phyloP scores from a whole-genome alignment of 1,140 invertebrate species.

The Diabrotica virgifera region DNA sequence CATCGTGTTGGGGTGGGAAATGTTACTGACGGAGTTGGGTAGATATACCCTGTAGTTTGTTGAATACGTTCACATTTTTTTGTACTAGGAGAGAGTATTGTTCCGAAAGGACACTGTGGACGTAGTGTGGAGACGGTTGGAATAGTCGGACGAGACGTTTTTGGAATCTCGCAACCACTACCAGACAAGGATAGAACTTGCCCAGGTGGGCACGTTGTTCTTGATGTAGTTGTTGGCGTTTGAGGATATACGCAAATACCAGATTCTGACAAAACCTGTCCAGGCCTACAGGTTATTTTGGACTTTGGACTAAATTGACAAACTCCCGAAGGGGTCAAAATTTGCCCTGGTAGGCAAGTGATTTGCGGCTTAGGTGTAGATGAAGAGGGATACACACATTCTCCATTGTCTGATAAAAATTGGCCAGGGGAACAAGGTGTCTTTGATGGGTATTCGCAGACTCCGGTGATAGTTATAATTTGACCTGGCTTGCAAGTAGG shows the following conservation, averaged over 20 bases:
- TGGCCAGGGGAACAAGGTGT: not conserved
- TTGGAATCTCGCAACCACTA: constrained; percentile 20
- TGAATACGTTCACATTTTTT: not conserved
- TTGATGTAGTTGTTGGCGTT: constrained; percentile 1
- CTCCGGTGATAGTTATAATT: not conserved
- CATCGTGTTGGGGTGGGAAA: not conserved
- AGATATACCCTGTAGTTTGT: not conserved
- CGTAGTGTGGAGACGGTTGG: not conserved
- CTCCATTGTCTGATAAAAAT: constrained; percentile 4
- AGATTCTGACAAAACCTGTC: not conserved
- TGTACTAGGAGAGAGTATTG: not conserved
- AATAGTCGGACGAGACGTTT: constrained; percentile 12
- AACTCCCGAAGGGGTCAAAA: not conserved
- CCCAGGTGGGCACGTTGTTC: constrained; percentile 20
- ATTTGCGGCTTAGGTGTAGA: not conserved
- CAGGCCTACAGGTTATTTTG: not conserved
- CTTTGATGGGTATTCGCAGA: constrained; percentile 2
- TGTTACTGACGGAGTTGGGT: not conserved
- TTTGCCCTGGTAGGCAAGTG: not conserved
- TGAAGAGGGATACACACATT: not conserved
- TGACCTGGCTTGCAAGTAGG: constrained; percentile 12
- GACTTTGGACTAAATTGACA: not conserved
- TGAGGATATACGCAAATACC: constrained; percentile 2
- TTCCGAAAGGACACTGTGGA: not conserved
- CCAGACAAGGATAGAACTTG: constrained; percentile 16